Evolutionary conservation across 2,888 invertebrate genomes (phyloP).

Genomic region (Acleris emargana): DNA sequence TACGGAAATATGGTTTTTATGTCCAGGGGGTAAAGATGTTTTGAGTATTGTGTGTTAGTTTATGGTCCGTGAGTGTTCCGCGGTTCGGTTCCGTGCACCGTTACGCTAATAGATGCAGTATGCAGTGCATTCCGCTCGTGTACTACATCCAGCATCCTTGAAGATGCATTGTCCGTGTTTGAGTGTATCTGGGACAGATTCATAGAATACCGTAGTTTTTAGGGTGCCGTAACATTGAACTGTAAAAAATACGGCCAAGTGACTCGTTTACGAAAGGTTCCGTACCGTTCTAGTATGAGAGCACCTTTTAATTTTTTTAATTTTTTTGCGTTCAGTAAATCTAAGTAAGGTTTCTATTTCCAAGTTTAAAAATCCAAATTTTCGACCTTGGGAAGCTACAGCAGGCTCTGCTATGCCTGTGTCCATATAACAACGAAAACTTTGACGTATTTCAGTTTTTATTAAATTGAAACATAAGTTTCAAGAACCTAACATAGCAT

Average conservation of each 20-base stretch:
- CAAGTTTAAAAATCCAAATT: too few species aligned
- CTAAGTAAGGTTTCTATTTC: too few species aligned
- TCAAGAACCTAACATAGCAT: too few species aligned
- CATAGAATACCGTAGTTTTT: background rate
- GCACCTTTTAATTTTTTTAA: too few species aligned
- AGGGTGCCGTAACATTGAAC: background rate
- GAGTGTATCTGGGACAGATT: background rate
- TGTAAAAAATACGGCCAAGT: background rate
- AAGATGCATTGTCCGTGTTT: conserved; percentile 23
- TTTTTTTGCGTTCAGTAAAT: too few species aligned
- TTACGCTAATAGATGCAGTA: conserved; percentile 51
- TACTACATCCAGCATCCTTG: conserved; percentile 35
- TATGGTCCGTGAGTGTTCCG: conserved; percentile 59
- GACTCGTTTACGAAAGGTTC: too few species aligned
- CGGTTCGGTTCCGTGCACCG: conserved; percentile 49
- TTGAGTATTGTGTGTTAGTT: conserved; percentile 44
- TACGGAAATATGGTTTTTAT: conserved; percentile 6
- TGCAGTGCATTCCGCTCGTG: conserved; percentile 29
- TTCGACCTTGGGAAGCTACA: too few species aligned
- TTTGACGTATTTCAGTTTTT: too few species aligned
- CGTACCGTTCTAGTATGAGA: too few species aligned
- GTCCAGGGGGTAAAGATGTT: conserved; percentile 36
- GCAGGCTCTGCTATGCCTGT: too few species aligned
- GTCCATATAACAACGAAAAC: too few species aligned
- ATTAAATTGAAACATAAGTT: too few species aligned